A percentile compares a stretch with the other conserved stretches of the same genome.
Evolutionary conservation across 2,797 vertebrate genomes (phyloP).

Genomic region (Gobionotothen gibberifrons): DNA sequence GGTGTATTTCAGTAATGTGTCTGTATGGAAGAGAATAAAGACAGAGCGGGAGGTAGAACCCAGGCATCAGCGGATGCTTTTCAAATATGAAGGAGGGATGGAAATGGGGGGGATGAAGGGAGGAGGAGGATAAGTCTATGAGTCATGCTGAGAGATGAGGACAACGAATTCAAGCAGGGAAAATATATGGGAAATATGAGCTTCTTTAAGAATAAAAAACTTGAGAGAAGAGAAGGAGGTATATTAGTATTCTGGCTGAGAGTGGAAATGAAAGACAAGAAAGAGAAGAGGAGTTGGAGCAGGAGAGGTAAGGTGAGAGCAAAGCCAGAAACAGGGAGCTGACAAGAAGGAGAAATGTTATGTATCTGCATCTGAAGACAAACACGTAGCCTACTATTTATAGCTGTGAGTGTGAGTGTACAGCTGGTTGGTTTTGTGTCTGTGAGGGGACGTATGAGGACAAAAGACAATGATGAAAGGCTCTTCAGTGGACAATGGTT

Average conservation of each 20-base stretch:
- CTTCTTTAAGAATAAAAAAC: slow-evolving; percentile 51
- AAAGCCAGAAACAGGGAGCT: slow-evolving; percentile 29
- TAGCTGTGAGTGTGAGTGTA: slow-evolving; percentile 37
- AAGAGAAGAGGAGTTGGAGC: slow-evolving; percentile 34
- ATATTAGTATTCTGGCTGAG: slow-evolving; percentile 61
- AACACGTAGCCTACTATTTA: slow-evolving; percentile 54
- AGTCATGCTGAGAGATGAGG: slow-evolving; percentile 66
- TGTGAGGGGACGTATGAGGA: slow-evolving; percentile 15
- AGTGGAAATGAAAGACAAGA: slow-evolving; percentile 40
- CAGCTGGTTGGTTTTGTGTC: slow-evolving; percentile 34
- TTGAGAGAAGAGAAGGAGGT: slow-evolving; percentile 33
- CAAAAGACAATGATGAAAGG: slow-evolving; percentile 19
- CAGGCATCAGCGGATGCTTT: slow-evolving; percentile 18
- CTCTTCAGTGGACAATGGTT: slow-evolving; percentile 15
- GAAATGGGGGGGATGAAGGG: slow-evolving; percentile 38
- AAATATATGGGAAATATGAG: slow-evolving; percentile 63
- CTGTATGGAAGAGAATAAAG: background rate
- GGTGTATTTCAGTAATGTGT: slow-evolving; percentile 1
- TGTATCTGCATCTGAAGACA: slow-evolving; percentile 48
- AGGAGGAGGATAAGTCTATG: slow-evolving; percentile 46
- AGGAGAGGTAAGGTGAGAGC: slow-evolving; percentile 20
- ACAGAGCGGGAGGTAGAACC: slow-evolving; percentile 13
- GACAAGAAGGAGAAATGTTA: slow-evolving; percentile 50
- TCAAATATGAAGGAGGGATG: slow-evolving; percentile 16
- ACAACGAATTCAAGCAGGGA: slow-evolving; percentile 61